Evolutionary conservation across 2,113 vertebrate genomes (phyloP), one percentile per base, ranked within the genome.

Genomic region (Cynoglossus semilaevis): DNA sequence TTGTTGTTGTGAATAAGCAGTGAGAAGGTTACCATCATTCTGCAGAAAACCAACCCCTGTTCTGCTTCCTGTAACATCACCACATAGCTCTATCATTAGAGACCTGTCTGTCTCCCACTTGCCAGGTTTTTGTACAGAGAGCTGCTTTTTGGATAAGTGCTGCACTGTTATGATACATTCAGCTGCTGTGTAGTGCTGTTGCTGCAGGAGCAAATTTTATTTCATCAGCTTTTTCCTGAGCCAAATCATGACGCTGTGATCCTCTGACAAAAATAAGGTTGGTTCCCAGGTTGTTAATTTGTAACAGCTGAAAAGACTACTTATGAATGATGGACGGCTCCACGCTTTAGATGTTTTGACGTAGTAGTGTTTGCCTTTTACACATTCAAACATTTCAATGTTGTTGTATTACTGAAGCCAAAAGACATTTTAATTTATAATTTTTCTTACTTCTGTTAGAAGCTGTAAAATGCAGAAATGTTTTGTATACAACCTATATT

Each of bases 11-110:
- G 58, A 70, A 44, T 13, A 54, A 74, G 71, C 82, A 72, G 60
- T 48, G 54, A 65, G 86, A 83, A 88, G 84, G 84, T 90, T 86
- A 77, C 48, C 53, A 13, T 74, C 68, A 29, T 81, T 71, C 57
- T 50, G 53, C 72, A 38, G 63, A 51, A 70, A 58, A 45, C 64
- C 52, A 60, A 45, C 62, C 52, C 42, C 59, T 15, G 0, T 63
- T n/a, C 40, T 60, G 59, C 11, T 65, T 47, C 63, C 58, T 42
- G 48, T 47, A 10, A 36, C 57, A 45, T 60, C 40, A 18, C 51
- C 66, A 2, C 59, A 15, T 40, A 9, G 51, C 58, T 3, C 57
- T 42, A 61, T 58, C 15, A 12, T 52, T 60, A 40, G 50, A 42
- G 44, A 67, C 70, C 56, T 16, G 15, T 51, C 45, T 58, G 1